phyloP scores from a whole-genome alignment of 2,113 vertebrate species.

The Pluvialis apricaria region DNA sequence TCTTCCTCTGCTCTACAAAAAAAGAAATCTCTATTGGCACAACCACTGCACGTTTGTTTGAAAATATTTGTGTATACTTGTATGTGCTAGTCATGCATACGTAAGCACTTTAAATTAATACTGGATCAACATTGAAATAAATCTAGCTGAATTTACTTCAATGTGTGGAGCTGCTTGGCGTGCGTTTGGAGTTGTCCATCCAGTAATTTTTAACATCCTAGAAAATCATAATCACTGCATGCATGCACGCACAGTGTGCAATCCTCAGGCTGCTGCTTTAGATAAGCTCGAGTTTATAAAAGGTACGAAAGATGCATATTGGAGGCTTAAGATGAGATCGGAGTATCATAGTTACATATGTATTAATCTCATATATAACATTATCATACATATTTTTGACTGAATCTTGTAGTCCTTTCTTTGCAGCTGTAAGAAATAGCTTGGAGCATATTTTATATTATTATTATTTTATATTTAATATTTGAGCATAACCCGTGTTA shows the following conservation, averaged over 20 bases:
- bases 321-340: background rate
- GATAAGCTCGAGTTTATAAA: background rate
- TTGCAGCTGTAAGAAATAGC: background rate
- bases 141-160: conserved; percentile 41
- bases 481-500: background rate
- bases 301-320: background rate
- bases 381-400: background rate
- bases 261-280: background rate
- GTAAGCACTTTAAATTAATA: background rate
- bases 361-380: background rate
- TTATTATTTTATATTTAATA: no score
- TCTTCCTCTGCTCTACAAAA: background rate
- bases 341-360: background rate
- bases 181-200: conserved; percentile 11
- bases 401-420: background rate
- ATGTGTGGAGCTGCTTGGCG: conserved; percentile 27
- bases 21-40: background rate
- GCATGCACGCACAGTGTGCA: background rate
- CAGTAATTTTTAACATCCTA: background rate
- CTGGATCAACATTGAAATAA: conserved; percentile 58
- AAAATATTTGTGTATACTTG: background rate
- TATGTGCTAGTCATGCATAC: background rate
- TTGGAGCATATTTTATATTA: no score
- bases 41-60: background rate
- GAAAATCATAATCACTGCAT: background rate